Evolutionary conservation across 2,888 invertebrate genomes (phyloP), one percentile per base, ranked within the genome.

Genomic region (Drosophila austrosaltans): DNA sequence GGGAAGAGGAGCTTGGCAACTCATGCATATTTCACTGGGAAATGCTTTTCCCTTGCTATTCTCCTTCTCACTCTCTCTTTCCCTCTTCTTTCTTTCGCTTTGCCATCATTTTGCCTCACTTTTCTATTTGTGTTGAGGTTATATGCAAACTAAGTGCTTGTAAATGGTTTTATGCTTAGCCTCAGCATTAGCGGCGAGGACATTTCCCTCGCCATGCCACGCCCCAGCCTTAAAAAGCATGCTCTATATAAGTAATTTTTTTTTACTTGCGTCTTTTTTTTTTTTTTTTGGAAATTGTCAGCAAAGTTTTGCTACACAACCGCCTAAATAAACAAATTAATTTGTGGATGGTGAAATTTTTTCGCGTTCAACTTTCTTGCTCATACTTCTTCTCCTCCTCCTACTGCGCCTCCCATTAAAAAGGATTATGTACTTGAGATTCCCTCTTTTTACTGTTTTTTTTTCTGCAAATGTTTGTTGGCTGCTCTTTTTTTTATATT

Each of bases 311-410:
- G 20, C 20, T 12, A 54, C 63, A 39, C 72, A 75, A 63, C 73
- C 66, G 71, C 82, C 85, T 80, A 84, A 87, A 75, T 82, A 84
- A 84, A 80, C 87, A 84, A 82, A 84, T 84, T 84, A 87, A 78
- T 83, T 87, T 87, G 78, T 66, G 82, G 73, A 66, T 61, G 75
- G 72, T 59, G 25, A 66, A 72, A 3, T 69, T 67, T 75, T 79
- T 69, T 71, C 32, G 48, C 58, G 22, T n/a, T 42, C 66, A 60
- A 63, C 59, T 40, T 54, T 44, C 39, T 63, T 63, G 4, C 48
- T 69, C 12, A 0, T 16, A 16, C 25, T 5, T 4, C 28, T 28
- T 3, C 28, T 2, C 28, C 28, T 28, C 36, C 62, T 58, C 2
- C 53, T 56, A 60, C 64, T 57, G 56, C 59, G 25, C 28, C 32